Evolutionary conservation across 2,888 invertebrate species (phyloP), one percentile per base, ranked within the genome.

Genomic region (Coelogynopora nodosa): DNA sequence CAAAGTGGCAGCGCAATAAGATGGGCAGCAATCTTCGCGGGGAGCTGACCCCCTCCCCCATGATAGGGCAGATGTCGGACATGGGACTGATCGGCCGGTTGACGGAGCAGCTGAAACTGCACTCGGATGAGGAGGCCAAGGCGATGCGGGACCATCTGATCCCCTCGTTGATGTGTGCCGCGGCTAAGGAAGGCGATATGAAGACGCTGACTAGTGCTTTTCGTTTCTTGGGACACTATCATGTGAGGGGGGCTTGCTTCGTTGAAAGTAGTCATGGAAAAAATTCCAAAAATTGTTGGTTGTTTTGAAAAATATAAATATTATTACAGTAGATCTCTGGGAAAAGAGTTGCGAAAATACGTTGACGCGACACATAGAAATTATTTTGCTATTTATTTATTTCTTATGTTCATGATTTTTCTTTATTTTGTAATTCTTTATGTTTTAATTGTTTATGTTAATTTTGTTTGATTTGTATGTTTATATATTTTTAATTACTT

Each of bases 91-190:
- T 82, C 1, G 26, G 30, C 30, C n/a, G 30, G 30, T 28, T 82
- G 82, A 82, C 30, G 2, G 30, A 82, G 29, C 27, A 28, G 1
- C 23, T 82, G 2, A 30, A 28, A 2, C 31, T 82, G 27, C 2
- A 2, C 30, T 31, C 82, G 2, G 23, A 83, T 18, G 88, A 90
- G 89, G 90, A 90, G 87, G 87, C 89, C 10, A 28, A 87, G 13
- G 88, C 89, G 74, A 87, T 91, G 30, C 88, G 91, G 28, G 90
- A 91, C n/a, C 93, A 94, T 0, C 92, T 95, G 0, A 94, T 94
- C 88, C 95, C 95, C 0, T 94, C 94, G 0, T 93, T 95, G 92
- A 91, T 95, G 86, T 94, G 94, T 90, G 92, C 94, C 27, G 94
- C 95, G 0, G 94, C 94, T 0, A 91, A 93, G 81, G 88, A 89